These are phyloP conservation scores for Microctonus aethiopoides DNA, from an alignment of 2,888 invertebrate species.

Conservation along the genomic window DNA sequence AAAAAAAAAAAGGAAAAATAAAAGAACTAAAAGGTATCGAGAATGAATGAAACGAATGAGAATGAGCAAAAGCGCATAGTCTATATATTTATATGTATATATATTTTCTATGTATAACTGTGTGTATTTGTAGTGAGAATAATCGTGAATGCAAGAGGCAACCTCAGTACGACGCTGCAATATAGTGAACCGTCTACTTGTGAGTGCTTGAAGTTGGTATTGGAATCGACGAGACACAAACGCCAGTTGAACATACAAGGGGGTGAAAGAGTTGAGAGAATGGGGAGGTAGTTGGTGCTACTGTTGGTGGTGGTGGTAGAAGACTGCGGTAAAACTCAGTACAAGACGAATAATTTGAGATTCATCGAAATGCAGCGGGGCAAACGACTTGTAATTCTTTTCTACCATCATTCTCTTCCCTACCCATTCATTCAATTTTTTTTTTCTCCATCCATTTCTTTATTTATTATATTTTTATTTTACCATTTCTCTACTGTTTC, in stretches of 20 bases:
- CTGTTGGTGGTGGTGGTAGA: conserved; percentile 3
- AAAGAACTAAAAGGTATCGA: not conserved
- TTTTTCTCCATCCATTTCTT: conserved; percentile 20
- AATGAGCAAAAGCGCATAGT: not conserved
- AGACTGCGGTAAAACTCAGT: conserved; percentile 28
- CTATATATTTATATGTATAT: not conserved
- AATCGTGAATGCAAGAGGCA: conserved; percentile 24
- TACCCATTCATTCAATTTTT: conserved; percentile 9
- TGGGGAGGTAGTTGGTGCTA: conserved; percentile 23
- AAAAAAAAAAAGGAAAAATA: not conserved
- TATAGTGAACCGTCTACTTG: conserved; percentile 12
- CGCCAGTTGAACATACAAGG: conserved; percentile 1
- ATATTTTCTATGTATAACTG: not conserved
- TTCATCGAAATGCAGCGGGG: conserved; percentile 62
- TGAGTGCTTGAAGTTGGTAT: conserved; percentile 5
- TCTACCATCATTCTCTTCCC: conserved; percentile 44
- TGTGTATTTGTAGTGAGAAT: conserved; percentile 5
- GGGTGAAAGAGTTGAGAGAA: conserved; percentile 11
- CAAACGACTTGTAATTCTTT: conserved; percentile 65
- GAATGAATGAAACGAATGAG: not conserved
- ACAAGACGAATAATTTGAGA: conserved; percentile 62
- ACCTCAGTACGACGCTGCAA: conserved; percentile 10
- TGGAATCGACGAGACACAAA: conserved; percentile 17
- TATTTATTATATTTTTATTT: conserved; percentile 50
- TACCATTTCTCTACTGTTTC: conserved; percentile 47